These are phyloP conservation scores for Nerophis lumbriciformis DNA, from an alignment of 2,113 vertebrate species.

Conservation along the genomic window DNA sequence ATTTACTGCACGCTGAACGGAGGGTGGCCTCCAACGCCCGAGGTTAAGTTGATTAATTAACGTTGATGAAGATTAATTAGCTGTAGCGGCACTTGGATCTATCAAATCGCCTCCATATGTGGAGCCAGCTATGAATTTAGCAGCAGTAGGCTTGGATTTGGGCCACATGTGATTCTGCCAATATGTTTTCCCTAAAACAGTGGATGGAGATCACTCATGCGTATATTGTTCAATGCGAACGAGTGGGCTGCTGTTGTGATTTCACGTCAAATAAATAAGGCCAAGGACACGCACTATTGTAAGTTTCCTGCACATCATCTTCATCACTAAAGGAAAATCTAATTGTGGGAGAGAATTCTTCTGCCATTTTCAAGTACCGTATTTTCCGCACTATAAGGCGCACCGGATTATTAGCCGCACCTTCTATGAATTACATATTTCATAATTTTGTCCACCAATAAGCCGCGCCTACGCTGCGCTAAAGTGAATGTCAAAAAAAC, in stretches of 20 bases:
- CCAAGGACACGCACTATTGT: no score
- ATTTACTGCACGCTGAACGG: conserved; percentile 38
- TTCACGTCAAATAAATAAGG: background rate
- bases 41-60: conserved; percentile 70
- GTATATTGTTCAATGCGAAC: background rate
- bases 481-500: no score
- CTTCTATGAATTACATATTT: no score
- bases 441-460: no score
- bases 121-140: conserved; percentile 21
- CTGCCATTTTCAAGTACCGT: no score
- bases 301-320: no score
- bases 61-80: conserved; percentile 68
- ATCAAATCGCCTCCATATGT: conserved; percentile 61
- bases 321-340: no score
- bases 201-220: background rate
- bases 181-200: background rate
- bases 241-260: background rate
- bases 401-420: no score
- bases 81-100: conserved; percentile 59
- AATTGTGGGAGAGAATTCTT: no score
- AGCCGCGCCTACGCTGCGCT: no score
- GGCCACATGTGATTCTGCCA: background rate
- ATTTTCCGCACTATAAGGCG: no score
- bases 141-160: conserved; percentile 1
- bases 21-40: conserved; percentile 53